Evolutionary conservation across 2,113 vertebrate genomes (phyloP), one percentile per base, ranked within the genome.

Genomic region (Notechis scutatus): DNA sequence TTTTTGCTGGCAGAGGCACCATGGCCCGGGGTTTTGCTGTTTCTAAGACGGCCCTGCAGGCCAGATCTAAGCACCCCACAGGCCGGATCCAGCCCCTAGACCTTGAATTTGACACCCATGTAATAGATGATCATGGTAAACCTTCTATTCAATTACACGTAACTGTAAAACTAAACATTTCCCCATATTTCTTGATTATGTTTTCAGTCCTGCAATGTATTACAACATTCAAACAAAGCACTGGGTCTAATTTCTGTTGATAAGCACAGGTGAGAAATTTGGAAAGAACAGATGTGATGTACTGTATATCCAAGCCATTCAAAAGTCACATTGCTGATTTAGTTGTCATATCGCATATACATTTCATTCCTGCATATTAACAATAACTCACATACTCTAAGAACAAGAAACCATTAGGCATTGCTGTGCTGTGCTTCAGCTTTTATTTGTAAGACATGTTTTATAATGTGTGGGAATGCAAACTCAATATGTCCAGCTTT

Each of bases 351-450:
- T 50, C 15, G 2, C 86, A 95, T 95, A 94, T 3, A 90, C 81
- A 89, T 52, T 1, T 5, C 88, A 91, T 94, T 94, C 95, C 74
- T 94, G 52, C 85, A 47, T 74, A 93, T 1, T 85, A 96, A 91
- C 47, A 94, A 64, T 59, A 85, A 45, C 24, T 3, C 61, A 93
- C 85, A 91, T 87, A 85, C 94, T 95, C 94, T 92, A 93, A 52
- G 90, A 29, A 55, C 1, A 29, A 88, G 20, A 87, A 91, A 26
- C 15, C 87, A 21, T 18, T 39, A 74, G 69, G 34, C 69, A 81
- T 8, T 39, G 69, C 69, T 81, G 18, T 81, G 74, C 7, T 21
- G 6, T 81, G 69, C n/a, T 81, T 81, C 74, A 81, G 34, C 34
- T 81, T 81, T 81, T 81, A 39, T 42, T 81, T 81, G 74, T 39